Conservation (phyloP, 2,113 vertebrate genomes). For the Xiphophorus hellerii region DNA sequence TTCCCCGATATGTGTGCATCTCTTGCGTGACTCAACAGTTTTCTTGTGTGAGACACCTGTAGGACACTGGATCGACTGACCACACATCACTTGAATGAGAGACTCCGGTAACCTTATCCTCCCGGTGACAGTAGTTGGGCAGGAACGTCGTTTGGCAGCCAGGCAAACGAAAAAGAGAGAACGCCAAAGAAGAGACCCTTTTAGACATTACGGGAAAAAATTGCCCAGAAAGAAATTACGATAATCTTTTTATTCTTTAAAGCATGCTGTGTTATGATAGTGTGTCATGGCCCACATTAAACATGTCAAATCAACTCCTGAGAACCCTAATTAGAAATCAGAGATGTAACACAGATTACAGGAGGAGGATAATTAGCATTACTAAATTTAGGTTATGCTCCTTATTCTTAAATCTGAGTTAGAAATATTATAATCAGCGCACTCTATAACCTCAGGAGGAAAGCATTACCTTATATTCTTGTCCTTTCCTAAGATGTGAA, state of each 20-base stretch:
- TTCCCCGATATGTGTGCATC: constrained; percentile 12
- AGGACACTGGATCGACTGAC: constrained; percentile 48
- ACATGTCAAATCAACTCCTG: constrained; percentile 57
- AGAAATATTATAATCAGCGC: constrained; percentile 23
- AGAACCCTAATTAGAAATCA: constrained; percentile 63
- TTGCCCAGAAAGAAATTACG: constrained; percentile 42
- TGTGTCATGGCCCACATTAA: constrained; percentile 62
- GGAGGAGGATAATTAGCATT: constrained; percentile 23
- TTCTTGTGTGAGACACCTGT: constrained; percentile 53
- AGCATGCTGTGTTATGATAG: constrained; percentile 41
- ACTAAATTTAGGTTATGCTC: constrained; percentile 32
- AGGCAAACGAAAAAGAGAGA: constrained; percentile 22
- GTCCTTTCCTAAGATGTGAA: not conserved
- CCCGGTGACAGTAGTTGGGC: constrained; percentile 48
- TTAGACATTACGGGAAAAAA: not conserved
- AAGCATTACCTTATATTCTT: not conserved
- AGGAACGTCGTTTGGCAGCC: not conserved
- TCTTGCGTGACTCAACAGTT: constrained; percentile 43
- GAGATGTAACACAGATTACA: constrained; percentile 17
- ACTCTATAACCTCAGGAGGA: constrained; percentile 18
- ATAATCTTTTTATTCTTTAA: constrained; percentile 56
- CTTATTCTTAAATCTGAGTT: constrained; percentile 26
- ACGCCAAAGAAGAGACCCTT: constrained; percentile 21
- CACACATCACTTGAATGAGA: constrained; percentile 42
- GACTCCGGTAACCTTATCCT: constrained; percentile 55